Conservation (phyloP, 2,888 invertebrate species). For the Plagodis pulveraria region DNA sequence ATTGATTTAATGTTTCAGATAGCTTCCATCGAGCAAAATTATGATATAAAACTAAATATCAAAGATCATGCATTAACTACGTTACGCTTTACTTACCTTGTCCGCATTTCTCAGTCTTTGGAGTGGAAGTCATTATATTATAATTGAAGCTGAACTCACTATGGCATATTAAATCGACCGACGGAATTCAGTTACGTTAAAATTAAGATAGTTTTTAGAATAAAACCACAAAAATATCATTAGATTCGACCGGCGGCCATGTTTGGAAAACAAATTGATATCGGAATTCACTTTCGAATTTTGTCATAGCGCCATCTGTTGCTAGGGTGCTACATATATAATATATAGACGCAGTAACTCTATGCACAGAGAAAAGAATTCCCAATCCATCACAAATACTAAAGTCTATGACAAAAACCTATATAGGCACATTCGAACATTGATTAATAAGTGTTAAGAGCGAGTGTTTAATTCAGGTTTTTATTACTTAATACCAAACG, state of each 20-base stretch:
- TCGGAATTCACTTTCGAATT: too few relatives aligned
- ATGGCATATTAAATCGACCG: conserved; percentile 70
- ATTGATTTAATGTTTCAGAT: background rate
- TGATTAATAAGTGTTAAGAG: too few relatives aligned
- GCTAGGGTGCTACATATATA: too few relatives aligned
- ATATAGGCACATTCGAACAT: too few relatives aligned
- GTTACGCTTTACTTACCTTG: conserved; percentile 72
- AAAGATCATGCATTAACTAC: conserved; percentile 29
- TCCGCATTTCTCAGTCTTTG: conserved; percentile 80
- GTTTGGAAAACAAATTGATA: conserved; percentile 54
- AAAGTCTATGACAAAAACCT: too few relatives aligned
- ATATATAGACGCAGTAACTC: too few relatives aligned
- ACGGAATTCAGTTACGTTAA: conserved; percentile 39
- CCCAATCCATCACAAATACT: too few relatives aligned
- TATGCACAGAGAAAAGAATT: too few relatives aligned
- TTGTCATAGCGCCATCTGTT: too few relatives aligned
- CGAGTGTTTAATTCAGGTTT: too few relatives aligned
- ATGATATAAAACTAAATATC: conserved; percentile 13
- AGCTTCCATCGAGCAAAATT: background rate
- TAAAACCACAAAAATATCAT: conserved; percentile 68
- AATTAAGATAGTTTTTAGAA: conserved; percentile 48
- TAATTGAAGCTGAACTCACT: conserved; percentile 58
- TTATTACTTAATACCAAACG: too few relatives aligned
- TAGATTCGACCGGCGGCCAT: conserved; percentile 80
- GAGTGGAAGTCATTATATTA: conserved; percentile 82